A percentile compares a stretch with the other conserved stretches of the same genome.
phyloP scores from a whole-genome alignment of 92 coral and sea anemone species.

The Metridium senile region DNA sequence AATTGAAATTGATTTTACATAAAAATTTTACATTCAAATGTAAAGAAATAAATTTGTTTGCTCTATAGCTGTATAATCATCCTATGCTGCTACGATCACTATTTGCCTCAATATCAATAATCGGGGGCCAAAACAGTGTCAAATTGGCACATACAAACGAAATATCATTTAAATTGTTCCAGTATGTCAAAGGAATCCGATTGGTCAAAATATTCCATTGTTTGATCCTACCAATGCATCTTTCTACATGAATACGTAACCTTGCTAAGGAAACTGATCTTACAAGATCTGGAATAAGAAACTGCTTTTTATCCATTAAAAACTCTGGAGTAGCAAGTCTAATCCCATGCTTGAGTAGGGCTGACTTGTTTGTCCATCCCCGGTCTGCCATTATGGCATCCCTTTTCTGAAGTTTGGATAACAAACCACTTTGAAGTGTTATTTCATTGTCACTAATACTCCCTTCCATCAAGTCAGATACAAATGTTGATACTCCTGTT shows the following conservation, averaged over 20 bases:
- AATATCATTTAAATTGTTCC: constrained; percentile 51
- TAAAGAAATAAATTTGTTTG: too few relatives aligned
- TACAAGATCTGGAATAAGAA: constrained; percentile 47
- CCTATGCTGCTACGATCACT: too few relatives aligned
- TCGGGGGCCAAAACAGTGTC: constrained; percentile 55
- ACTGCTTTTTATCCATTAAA: constrained; percentile 48
- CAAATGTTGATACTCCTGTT: constrained; percentile 59
- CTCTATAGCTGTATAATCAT: too few relatives aligned
- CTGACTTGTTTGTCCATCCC: constrained; percentile 41
- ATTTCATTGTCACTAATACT: constrained; percentile 71
- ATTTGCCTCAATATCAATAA: background rate
- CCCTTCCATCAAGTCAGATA: constrained; percentile 56
- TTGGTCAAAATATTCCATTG: constrained; percentile 53
- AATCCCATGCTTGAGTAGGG: constrained; percentile 39
- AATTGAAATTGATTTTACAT: too few relatives aligned
- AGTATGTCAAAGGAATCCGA: constrained; percentile 43
- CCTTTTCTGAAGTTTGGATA: constrained; percentile 43
- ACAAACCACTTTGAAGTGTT: constrained; percentile 54
- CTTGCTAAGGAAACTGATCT: constrained; percentile 55
- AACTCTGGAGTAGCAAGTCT: constrained; percentile 60
- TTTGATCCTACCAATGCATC: constrained; percentile 54
- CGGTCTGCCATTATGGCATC: constrained; percentile 72
- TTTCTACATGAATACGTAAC: constrained; percentile 65
- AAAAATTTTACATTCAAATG: too few relatives aligned
- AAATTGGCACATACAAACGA: constrained; percentile 48